A percentile compares a stretch with the other conserved stretches of the same genome.
Evolutionary conservation across 2,113 vertebrate species (phyloP).

Genomic region (Indri indri): DNA sequence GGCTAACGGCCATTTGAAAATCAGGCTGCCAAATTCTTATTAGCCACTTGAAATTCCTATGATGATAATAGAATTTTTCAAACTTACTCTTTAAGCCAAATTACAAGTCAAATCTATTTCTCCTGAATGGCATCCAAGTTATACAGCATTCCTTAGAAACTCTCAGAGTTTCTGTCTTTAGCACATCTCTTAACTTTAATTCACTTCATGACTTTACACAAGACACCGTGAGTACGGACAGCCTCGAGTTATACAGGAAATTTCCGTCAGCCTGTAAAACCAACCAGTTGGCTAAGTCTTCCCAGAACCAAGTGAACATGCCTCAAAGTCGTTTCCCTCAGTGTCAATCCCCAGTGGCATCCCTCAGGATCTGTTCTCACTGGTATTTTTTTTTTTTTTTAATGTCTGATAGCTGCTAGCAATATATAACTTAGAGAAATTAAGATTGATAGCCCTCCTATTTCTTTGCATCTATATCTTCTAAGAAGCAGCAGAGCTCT

Average conservation of each 20-base stretch:
- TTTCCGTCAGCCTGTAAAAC: background rate
- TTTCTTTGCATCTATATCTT: background rate
- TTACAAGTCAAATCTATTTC: constrained; percentile 11
- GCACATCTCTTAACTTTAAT: constrained; percentile 32
- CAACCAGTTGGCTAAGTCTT: background rate
- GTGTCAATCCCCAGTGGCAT: background rate
- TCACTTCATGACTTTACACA: constrained; percentile 24
- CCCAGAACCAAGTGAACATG: background rate
- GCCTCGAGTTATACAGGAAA: background rate
- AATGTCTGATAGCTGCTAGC: background rate
- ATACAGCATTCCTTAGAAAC: background rate
- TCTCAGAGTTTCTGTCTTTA: background rate
- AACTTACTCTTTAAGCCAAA: background rate
- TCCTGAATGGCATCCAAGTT: background rate
- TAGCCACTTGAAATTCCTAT: constrained; percentile 23
- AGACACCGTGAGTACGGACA: background rate
- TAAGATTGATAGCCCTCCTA: background rate
- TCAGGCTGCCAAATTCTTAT: background rate
- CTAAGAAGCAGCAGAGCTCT: background rate
- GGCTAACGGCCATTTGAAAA: background rate
- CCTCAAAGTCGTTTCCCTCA: background rate
- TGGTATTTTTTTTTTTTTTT: background rate
- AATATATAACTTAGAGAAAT: constrained; percentile 10
- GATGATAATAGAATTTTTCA: constrained; percentile 29
- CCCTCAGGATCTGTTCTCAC: background rate